Conservation (phyloP, 64 coral and sea anemone species). For the Hydrozoanthus tunicans region DNA sequence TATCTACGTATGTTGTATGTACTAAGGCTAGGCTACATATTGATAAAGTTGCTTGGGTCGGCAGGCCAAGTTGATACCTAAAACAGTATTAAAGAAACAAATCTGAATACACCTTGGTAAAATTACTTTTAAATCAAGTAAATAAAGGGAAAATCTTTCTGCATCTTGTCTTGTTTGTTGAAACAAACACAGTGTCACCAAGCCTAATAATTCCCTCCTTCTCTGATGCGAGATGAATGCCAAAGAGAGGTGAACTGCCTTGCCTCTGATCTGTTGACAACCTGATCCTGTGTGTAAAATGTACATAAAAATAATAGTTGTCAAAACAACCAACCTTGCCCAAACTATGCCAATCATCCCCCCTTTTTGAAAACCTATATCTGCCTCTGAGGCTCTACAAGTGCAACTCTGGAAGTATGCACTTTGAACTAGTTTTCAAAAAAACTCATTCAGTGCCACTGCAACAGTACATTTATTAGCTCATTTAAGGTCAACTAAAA, state of each 20-base stretch:
- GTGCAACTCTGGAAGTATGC: no score
- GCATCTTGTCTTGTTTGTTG: slow-evolving; percentile 52
- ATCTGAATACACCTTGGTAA: background rate
- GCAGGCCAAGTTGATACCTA: no score
- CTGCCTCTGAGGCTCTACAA: no score
- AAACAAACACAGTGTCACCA: slow-evolving; percentile 59
- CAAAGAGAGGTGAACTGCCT: slow-evolving; percentile 53
- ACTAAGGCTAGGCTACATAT: background rate
- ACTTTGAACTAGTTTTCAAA: no score
- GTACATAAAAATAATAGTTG: background rate
- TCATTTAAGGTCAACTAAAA: no score
- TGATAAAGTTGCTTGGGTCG: background rate
- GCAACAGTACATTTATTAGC: no score
- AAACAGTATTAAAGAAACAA: no score
- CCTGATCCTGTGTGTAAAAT: slow-evolving; percentile 33
- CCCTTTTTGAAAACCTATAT: no score
- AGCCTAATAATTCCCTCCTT: slow-evolving; percentile 42
- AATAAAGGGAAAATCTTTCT: slow-evolving; percentile 52
- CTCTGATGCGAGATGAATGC: slow-evolving; percentile 46
- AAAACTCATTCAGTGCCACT: no score
- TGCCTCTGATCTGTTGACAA: slow-evolving; percentile 51
- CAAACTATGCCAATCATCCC: no score
- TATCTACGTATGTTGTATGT: no score
- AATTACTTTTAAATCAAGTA: background rate
- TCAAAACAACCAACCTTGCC: no score